phyloP scores from a whole-genome alignment of 2,113 vertebrate species.

The Muntiacus reevesi region DNA sequence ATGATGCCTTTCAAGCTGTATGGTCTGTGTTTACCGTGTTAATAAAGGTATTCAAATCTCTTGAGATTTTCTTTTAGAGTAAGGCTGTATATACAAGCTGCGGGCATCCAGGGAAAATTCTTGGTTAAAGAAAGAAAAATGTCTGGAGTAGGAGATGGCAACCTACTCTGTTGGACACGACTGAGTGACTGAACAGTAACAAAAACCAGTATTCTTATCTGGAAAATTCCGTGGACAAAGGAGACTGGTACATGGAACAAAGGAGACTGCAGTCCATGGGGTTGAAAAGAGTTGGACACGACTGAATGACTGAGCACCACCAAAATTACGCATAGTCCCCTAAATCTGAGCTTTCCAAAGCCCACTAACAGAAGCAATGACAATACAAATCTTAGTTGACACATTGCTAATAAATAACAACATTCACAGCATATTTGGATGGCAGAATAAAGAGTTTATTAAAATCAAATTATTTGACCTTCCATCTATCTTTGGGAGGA shows the following conservation, averaged over 20 bases:
- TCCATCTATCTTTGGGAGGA: background rate
- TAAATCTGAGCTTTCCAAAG: background rate
- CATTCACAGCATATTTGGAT: background rate
- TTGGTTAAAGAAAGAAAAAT: background rate
- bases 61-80: background rate
- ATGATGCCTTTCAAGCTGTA: background rate
- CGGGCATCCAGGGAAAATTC: background rate
- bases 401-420: background rate
- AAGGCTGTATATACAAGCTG: rapidly evolving
- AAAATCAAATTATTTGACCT: background rate
- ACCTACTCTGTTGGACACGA: background rate
- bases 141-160: background rate
- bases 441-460: constrained; percentile 56
- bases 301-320: background rate
- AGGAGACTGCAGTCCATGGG: background rate
- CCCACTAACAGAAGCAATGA: background rate
- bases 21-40: background rate
- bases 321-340: background rate
- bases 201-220: background rate
- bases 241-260: background rate
- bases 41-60: background rate
- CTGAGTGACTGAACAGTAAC: background rate
- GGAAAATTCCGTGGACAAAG: background rate
- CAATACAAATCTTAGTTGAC: background rate
- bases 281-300: background rate